Base-by-base conservation (phyloP, 2,888 invertebrate genomes). In the Amblyjoppa fuscipennis region DNA sequence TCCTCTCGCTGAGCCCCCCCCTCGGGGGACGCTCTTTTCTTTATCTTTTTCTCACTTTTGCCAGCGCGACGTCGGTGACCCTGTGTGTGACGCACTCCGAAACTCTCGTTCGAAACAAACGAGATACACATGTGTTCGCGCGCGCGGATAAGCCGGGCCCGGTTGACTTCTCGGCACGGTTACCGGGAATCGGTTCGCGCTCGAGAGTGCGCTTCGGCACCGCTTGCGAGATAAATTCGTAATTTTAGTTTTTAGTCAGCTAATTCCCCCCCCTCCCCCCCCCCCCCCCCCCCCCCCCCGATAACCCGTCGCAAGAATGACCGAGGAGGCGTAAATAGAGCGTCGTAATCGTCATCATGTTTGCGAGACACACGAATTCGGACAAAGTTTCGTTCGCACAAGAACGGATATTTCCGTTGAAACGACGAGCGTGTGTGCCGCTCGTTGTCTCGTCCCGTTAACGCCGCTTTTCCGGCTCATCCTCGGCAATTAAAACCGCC, bases 101-200 rank as follows among this genome's bases (percentile, higher is more conserved):
- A 68, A 83, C 25, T 74, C 74, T 83, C 68, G 16, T 20, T 74
- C 78, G 61, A 74, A 83, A 53, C 53, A 79, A 83, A 83, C 79
- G 83, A 83, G 83, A 70, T 79, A 75, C 83, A 83, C 75, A 83
- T 83, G 83, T 83, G 20, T 20, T 20, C 20, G 70, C 28, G 34
- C 51, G 61, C 49, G 59, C 74, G 59, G 11, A 25, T 56, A 70
- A 51, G 61, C 31, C n/a, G 51, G 16, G 16, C 31, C 38, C 45
- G 59, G 73, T 49, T 41, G 34, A 70, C 71, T 45, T 41, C 45
- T 9, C 13, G 20, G 20, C 53, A 61, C 28, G 20, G 25, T 31
- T 75, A 75, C 74, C 64, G 25, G 64, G 75, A 83, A 83, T 79
- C 73, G 11, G 41, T 68, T 69, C 74, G 59, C 49, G 20, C 51